Evolutionary conservation across 2,888 invertebrate species (phyloP).

Genomic region (Drosophila flavopinicola): DNA sequence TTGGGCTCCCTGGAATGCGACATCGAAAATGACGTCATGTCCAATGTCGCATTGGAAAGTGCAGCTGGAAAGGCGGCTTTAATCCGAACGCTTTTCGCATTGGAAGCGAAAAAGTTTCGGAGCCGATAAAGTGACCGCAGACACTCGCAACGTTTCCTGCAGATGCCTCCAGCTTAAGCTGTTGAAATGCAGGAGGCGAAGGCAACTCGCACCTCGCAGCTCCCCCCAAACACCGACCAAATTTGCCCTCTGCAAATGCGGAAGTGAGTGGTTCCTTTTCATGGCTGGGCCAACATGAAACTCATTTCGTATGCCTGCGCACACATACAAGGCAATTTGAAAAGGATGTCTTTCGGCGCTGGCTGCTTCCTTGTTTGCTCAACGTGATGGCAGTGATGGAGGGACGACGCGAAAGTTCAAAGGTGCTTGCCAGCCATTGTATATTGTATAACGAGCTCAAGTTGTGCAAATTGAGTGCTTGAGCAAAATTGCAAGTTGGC

Average conservation of each 20-base stretch:
- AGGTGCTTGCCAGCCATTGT: slow-evolving; percentile 63
- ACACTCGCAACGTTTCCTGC: slow-evolving; percentile 39
- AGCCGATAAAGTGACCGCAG: slow-evolving; percentile 60
- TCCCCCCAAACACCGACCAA: background rate
- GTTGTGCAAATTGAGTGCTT: slow-evolving; percentile 62
- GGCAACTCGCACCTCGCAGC: slow-evolving; percentile 9
- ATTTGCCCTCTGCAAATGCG: slow-evolving; percentile 49
- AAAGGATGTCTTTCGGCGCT: slow-evolving; percentile 45
- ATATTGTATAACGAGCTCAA: slow-evolving; percentile 69
- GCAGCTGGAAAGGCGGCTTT: slow-evolving; percentile 68
- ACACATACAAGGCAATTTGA: slow-evolving; percentile 43
- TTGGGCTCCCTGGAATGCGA: slow-evolving; percentile 43
- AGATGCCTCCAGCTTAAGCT: slow-evolving; percentile 21
- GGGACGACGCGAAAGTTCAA: slow-evolving; percentile 62
- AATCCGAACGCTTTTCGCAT: slow-evolving; percentile 26
- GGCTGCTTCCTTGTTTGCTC: slow-evolving; percentile 67
- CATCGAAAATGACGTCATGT: slow-evolving; percentile 74
- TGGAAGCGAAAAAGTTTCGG: slow-evolving; percentile 55
- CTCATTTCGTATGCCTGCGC: slow-evolving; percentile 66
- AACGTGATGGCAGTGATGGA: slow-evolving; percentile 27
- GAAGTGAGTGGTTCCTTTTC: slow-evolving; percentile 61
- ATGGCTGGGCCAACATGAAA: slow-evolving; percentile 59
- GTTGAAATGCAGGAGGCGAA: slow-evolving; percentile 35
- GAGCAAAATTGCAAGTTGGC: slow-evolving; percentile 26
- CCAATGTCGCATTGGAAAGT: slow-evolving; percentile 44